A percentile compares a stretch with the other conserved stretches of the same genome.
Conservation (phyloP, 1,140 invertebrate species). For the Drosophila tsacasi region DNA sequence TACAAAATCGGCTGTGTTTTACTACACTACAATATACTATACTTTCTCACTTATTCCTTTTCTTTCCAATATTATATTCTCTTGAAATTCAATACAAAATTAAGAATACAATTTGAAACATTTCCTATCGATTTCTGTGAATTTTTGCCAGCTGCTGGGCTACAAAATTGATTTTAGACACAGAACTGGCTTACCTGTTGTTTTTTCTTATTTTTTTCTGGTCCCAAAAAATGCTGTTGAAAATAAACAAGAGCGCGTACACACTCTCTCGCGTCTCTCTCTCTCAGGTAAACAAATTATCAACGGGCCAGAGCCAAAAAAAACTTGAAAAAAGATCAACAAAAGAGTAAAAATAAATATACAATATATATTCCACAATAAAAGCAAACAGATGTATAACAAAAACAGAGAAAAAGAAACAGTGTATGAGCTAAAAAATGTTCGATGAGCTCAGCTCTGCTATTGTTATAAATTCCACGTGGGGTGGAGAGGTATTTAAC, state of each 20-base stretch:
- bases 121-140: conserved; percentile 14
- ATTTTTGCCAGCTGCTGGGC: conserved; percentile 34
- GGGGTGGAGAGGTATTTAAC: conserved; percentile 1
- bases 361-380: conserved; percentile 49
- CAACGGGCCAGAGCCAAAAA: conserved; percentile 27
- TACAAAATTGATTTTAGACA: conserved; percentile 48
- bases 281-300: conserved; percentile 77
- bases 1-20: background rate
- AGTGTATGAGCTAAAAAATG: conserved; percentile 43
- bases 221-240: conserved; percentile 46
- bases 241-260: conserved; percentile 55
- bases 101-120: background rate
- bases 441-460: conserved; percentile 75
- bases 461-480: conserved; percentile 55
- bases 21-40: no score
- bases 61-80: background rate
- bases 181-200: conserved; percentile 44
- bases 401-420: conserved; percentile 47
- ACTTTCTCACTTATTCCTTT: background rate
- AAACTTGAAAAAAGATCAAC: conserved; percentile 39
- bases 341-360: conserved; percentile 52
- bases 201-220: conserved; percentile 10
- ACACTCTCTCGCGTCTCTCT: conserved; percentile 12
- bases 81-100: background rate
- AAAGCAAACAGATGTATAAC: conserved; percentile 65